A percentile compares a stretch with the other conserved stretches of the same genome.
phyloP scores from a whole-genome alignment of 2,797 vertebrate genomes.

The Phrynocephalus vlangalii region DNA sequence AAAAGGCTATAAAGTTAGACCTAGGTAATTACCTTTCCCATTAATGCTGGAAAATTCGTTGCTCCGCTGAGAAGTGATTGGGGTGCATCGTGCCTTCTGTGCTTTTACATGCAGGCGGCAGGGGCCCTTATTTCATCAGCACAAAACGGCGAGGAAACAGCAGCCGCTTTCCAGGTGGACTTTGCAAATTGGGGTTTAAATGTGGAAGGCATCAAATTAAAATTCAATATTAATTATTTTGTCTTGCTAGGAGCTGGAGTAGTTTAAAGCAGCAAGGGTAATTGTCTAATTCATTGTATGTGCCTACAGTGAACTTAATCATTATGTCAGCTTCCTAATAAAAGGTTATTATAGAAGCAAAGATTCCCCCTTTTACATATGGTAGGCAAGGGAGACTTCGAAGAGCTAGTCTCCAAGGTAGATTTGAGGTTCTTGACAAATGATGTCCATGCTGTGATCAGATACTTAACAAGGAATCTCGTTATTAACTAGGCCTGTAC shows the following conservation, averaged over 20 bases:
- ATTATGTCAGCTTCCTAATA: slow-evolving; percentile 98
- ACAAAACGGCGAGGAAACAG: slow-evolving; percentile 84
- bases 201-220: slow-evolving; percentile 94
- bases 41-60: slow-evolving; percentile 86
- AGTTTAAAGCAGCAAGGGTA: slow-evolving; percentile 89
- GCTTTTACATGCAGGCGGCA: slow-evolving; percentile 80
- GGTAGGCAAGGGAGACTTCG: slow-evolving; percentile 93
- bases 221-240: slow-evolving; percentile 99
- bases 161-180: slow-evolving; percentile 93
- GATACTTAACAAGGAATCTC: slow-evolving; percentile 99
- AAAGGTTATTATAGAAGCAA: slow-evolving; percentile 99
- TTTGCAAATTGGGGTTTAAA: slow-evolving; percentile 94
- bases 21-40: slow-evolving; percentile 88
- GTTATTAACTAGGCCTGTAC: slow-evolving; percentile 99
- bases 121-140: slow-evolving; percentile 93
- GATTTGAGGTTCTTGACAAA: slow-evolving; percentile 95
- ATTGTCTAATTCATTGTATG: slow-evolving; percentile 90
- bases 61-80: slow-evolving; percentile 85
- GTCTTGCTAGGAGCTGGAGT: slow-evolving; percentile 89
- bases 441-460: slow-evolving; percentile 95
- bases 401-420: slow-evolving; percentile 92
- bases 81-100: slow-evolving; percentile 82
- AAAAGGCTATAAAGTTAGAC: slow-evolving; percentile 87
- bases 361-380: slow-evolving; percentile 98
- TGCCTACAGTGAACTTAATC: slow-evolving; percentile 95